Conservation (phyloP, 2,113 vertebrate species). For the Silurus asotus region DNA sequence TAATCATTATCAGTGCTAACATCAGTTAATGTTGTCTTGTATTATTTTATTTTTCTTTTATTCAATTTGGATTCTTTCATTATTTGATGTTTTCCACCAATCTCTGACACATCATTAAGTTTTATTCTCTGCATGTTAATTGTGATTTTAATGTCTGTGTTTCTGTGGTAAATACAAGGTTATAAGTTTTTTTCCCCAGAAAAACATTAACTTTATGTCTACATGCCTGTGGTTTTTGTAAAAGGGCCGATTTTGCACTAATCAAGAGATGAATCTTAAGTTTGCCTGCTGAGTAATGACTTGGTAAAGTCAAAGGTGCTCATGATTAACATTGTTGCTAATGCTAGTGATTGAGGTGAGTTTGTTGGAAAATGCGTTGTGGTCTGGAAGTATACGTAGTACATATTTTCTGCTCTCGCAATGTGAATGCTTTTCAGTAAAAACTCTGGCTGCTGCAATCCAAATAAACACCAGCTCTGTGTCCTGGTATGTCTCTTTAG, state of each 20-base stretch:
- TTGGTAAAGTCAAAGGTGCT: slow-evolving; percentile 4
- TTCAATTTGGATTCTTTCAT: not conserved
- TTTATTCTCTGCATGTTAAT: not conserved
- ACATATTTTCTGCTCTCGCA: not conserved
- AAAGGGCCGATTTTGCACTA: not conserved
- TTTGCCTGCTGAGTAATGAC: not conserved
- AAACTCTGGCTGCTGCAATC: slow-evolving; percentile 42
- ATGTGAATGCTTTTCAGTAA: slow-evolving; percentile 23
- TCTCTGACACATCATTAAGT: not conserved
- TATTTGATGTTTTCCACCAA: not conserved
- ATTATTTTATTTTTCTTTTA: not conserved
- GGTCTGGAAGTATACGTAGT: slow-evolving; percentile 21
- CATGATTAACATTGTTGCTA: slow-evolving; percentile 9
- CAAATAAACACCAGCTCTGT: slow-evolving; percentile 50
- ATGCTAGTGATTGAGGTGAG: slow-evolving; percentile 6
- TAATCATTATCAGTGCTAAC: not conserved
- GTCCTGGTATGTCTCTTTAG: slow-evolving; percentile 16
- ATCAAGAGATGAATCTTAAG: not conserved
- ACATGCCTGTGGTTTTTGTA: not conserved
- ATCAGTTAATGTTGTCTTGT: not conserved
- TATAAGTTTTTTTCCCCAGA: not conserved
- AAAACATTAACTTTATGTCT: not conserved
- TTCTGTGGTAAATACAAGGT: not conserved
- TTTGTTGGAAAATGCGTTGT: slow-evolving; percentile 10
- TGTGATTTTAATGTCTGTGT: not conserved